Evolutionary conservation across 92 coral and sea anemone species (phyloP), one percentile per base, ranked within the genome.

Genomic region (Zoanthus sansibaricus): DNA sequence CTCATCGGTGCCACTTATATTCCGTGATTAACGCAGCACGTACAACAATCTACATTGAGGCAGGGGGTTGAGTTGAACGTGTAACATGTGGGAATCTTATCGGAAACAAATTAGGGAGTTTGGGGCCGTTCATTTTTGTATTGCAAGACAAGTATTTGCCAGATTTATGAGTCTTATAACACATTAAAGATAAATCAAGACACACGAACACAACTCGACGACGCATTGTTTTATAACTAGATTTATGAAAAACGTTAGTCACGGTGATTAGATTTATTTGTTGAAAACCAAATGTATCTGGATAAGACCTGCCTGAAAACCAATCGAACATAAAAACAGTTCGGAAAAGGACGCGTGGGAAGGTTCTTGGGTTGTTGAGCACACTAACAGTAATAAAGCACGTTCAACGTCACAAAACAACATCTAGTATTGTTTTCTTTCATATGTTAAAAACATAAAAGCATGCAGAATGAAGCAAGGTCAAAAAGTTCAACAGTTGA

Each of bases 11-110:
- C 46, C 66, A 64, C 12, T 80, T 59, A 66, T 47, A 47, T 47
- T 21, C 11, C 85, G 85, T 80, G 75, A 80, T 80, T 80, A 62
- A 15, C 85, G 14, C 85, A 80, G 85, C 85, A 66, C 85, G 85
- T 80, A 37, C 71, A 18, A 11, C 74, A 80, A 80, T 80, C 85
- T 80, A 45, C 59, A 37, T 48, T 25, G 45, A 13, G 61, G 71
- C 31, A 67, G 85, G 85, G 85, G 85, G 85, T 68, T 21, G 59
- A 11, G 12, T 10, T 18, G 11, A 37, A 49, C 20, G 9, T 25
- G 51, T 9, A 54, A 66, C 85, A 80, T 45, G 85, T 80, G 85
- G 17, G 20, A 80, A n/a, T 66, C 85, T 49, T n/a, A 80, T 80
- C 85, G 66, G 66, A 49, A 67, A 49, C 85, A 68, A 46, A 44